These are phyloP conservation scores for Glaucidium brasilianum DNA, from an alignment of 2,113 vertebrate species.

Conservation along the genomic window DNA sequence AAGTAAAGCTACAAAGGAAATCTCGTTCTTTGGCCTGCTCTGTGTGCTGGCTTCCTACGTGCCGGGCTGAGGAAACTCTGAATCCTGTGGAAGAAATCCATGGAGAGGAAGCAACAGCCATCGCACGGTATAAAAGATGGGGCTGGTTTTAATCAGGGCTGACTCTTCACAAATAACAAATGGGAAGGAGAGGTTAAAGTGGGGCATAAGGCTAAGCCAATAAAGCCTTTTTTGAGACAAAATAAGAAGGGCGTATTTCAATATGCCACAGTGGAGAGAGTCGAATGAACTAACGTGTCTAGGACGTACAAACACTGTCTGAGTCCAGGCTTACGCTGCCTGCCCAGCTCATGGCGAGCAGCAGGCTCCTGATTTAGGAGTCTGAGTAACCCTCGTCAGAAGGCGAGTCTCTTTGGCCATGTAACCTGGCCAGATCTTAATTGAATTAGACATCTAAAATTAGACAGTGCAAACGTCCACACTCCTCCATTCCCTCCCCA, in stretches of 20 bases:
- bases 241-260: slow-evolving; percentile 30
- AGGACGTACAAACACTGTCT: not conserved
- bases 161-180: slow-evolving; percentile 51
- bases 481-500: not conserved
- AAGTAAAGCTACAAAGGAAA: slow-evolving; percentile 52
- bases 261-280: not conserved
- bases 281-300: not conserved
- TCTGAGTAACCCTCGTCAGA: not conserved
- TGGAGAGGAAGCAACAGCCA: slow-evolving; percentile 48
- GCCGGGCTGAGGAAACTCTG: slow-evolving; percentile 45
- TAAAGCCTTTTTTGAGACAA: slow-evolving; percentile 45
- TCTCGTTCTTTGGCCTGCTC: not conserved
- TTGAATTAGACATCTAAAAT: slow-evolving; percentile 30
- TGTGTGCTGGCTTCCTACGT: slow-evolving; percentile 20
- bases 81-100: slow-evolving; percentile 61
- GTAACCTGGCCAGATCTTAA: not conserved
- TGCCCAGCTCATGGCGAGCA: not conserved
- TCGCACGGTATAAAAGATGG: slow-evolving; percentile 24
- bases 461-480: not conserved
- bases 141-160: slow-evolving; percentile 62
- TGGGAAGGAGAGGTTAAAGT: slow-evolving; percentile 25
- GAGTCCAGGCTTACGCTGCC: not conserved
- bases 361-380: not conserved
- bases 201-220: slow-evolving; percentile 51
- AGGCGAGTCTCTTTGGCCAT: not conserved